Conservation (phyloP, 2,113 vertebrate genomes). For the Nettapus auritus region DNA sequence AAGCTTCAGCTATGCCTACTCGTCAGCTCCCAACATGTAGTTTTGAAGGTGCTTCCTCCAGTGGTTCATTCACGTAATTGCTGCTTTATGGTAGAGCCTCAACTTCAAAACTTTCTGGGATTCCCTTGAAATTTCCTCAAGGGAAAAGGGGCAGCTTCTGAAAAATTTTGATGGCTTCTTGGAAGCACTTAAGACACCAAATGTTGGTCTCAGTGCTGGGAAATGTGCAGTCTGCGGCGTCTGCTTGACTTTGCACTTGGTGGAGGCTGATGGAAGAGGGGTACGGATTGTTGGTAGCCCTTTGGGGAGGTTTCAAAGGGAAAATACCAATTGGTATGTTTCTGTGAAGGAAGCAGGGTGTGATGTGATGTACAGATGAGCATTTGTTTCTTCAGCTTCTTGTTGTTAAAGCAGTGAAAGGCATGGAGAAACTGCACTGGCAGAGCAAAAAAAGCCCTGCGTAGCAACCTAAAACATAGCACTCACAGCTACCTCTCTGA, state of each 20-base stretch:
- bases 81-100: not conserved
- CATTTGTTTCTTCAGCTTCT: not conserved
- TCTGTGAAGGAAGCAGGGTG: not conserved
- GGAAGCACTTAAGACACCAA: not conserved
- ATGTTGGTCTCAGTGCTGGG: not conserved
- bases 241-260: not conserved
- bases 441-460: not conserved
- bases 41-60: constrained; percentile 6
- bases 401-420: not conserved
- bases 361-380: not conserved
- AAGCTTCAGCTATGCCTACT: not conserved
- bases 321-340: not conserved
- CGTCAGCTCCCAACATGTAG: not conserved
- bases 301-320: not conserved
- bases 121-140: not conserved
- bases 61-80: not conserved
- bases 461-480: not conserved
- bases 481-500: not conserved
- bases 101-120: not conserved
- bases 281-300: not conserved
- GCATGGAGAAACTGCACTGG: not conserved
- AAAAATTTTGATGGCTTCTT: not conserved
- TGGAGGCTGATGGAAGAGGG: not conserved
- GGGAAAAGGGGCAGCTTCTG: not conserved
- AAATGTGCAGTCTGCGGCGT: not conserved